Evolutionary conservation across 2,113 vertebrate species (phyloP), one percentile per base, ranked within the genome.

Genomic region (Dicerorhinus sumatrensis): DNA sequence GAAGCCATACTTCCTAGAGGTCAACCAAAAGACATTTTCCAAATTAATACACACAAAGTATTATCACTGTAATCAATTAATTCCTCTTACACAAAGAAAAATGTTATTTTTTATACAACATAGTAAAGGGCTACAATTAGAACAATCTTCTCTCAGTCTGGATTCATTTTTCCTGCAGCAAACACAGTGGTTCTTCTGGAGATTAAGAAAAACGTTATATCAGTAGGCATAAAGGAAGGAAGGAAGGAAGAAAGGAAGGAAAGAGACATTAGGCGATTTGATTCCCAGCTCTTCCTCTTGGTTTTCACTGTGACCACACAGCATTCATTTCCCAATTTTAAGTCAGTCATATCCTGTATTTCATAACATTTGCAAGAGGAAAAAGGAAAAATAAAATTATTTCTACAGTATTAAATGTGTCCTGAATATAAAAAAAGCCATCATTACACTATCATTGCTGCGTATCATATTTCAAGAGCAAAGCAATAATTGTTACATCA

Each of bases 1-100:
- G 42, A 96, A 94, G 20, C 13, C 88, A 58, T 0, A n/a, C 2
- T 84, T 97, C 12, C 81, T 21, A 88, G 63, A 79, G 25, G 31
- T 88, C 23, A 77, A 84, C 3, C 62, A 81, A 86, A 91, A 91
- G 46, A 63, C 17, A 65, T 87, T 95, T 94, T 92, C 51, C 54
- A 93, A 81, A 89, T 79, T 82, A 87, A 83, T 91, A 46, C 54
- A 23, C 70, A n/a, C n/a, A 62, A 89, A 95, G 23, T 58, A 96
- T 46, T 85, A 42, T 84, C 46, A 46, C 13, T 73, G 5, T 86
- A 89, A 93, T 93, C 62, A 62, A 54, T 91, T 79, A 81, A 96
- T 92, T 85, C 12, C 16, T 85, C 3, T 84, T 65, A 63, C 10
- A 90, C 18, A 88, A 72, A 93, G 39, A 23, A 91, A 86, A 96